These are phyloP conservation scores for Pitangus sulphuratus DNA, from an alignment of 2,797 vertebrate species.

Conservation along the genomic window DNA sequence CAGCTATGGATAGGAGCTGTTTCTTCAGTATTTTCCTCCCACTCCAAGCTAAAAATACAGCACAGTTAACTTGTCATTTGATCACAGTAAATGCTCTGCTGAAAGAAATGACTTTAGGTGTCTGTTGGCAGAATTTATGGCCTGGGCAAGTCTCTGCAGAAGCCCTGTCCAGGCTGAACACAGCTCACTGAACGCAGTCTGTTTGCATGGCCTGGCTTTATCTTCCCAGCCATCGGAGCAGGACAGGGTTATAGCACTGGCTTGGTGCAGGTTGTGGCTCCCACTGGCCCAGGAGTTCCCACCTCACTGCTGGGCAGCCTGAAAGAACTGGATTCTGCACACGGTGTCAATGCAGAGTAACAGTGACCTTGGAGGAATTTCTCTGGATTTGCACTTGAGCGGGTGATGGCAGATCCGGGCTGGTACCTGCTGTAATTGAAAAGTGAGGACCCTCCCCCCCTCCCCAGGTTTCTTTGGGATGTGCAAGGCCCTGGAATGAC, in stretches of 20 bases:
- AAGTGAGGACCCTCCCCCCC: background rate
- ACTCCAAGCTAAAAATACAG: constrained; percentile 59
- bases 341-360: background rate
- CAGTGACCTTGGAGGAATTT: background rate
- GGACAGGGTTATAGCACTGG: background rate
- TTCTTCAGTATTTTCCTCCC: constrained; percentile 51
- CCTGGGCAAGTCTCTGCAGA: constrained; percentile 35
- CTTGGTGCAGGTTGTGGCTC: constrained; percentile 32
- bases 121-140: constrained; percentile 33
- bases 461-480: background rate
- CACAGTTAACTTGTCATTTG: constrained; percentile 51
- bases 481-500: background rate
- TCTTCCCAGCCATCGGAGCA: constrained; percentile 35
- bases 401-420: background rate
- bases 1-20: constrained; percentile 22
- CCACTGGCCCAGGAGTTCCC: background rate
- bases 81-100: constrained; percentile 38
- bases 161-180: background rate
- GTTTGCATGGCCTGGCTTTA: constrained; percentile 38
- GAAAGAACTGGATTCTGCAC: background rate
- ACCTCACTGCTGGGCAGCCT: background rate
- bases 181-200: background rate
- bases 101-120: constrained; percentile 25
- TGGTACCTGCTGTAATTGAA: background rate
- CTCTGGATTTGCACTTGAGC: constrained; percentile 21